phyloP scores from a whole-genome alignment of 1,140 invertebrate genomes.

The Drosophila bocqueti region DNA sequence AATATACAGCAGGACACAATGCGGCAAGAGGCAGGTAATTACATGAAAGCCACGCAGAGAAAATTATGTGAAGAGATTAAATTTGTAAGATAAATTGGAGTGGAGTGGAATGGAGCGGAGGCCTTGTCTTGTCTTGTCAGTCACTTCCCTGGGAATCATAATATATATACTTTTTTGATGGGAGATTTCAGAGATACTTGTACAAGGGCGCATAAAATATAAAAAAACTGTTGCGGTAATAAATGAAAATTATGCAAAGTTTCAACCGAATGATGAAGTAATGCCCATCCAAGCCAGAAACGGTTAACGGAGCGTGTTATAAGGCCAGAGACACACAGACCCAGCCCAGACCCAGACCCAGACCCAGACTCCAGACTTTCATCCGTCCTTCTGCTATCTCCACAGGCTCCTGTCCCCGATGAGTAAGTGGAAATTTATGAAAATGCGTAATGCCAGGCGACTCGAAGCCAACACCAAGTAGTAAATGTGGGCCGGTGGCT shows the following conservation, averaged over 20 bases:
- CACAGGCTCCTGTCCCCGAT: slow-evolving; percentile 34
- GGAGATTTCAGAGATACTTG: slow-evolving; percentile 50
- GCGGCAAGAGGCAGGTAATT: slow-evolving; percentile 64
- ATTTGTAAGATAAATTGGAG: slow-evolving; percentile 82
- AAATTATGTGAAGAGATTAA: slow-evolving; percentile 82
- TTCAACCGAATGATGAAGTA: slow-evolving; percentile 79
- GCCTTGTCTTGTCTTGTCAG: slow-evolving; percentile 27
- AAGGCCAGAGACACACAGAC: slow-evolving; percentile 44
- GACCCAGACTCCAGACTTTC: slow-evolving; percentile 8
- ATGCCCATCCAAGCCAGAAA: slow-evolving; percentile 72
- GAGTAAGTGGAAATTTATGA: slow-evolving; percentile 83
- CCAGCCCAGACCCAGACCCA: slow-evolving; percentile 1
- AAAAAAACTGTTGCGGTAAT: slow-evolving; percentile 72
- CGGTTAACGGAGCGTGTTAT: slow-evolving; percentile 81
- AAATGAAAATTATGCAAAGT: slow-evolving; percentile 83
- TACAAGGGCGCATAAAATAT: slow-evolving; percentile 49
- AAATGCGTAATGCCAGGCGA: slow-evolving; percentile 62
- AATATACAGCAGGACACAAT: slow-evolving; percentile 17
- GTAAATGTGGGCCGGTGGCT: slow-evolving; percentile 48
- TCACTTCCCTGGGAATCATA: slow-evolving; percentile 60
- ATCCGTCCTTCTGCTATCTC: not conserved
- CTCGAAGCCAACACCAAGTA: slow-evolving; percentile 30
- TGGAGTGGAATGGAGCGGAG: slow-evolving; percentile 58
- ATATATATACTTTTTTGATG: slow-evolving; percentile 59
- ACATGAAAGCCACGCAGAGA: slow-evolving; percentile 73